Conservation (phyloP, 2,797 vertebrate genomes). For the Smutsia gigantea region DNA sequence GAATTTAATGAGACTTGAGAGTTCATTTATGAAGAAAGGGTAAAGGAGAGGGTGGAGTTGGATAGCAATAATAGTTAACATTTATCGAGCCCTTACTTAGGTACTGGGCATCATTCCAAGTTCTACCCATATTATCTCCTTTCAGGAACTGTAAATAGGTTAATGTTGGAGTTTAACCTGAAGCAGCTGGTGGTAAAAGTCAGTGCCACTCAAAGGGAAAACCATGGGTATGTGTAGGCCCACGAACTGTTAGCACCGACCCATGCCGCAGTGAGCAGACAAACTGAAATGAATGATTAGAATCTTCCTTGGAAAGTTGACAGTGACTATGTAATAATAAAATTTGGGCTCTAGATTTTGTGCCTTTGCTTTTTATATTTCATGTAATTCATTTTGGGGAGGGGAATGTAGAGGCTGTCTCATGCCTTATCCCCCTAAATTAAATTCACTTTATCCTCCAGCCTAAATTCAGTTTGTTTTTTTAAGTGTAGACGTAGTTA, state of each 20-base stretch:
- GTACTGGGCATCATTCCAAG: constrained; percentile 20
- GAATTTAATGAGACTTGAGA: constrained; percentile 43
- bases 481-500: not conserved
- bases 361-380: not conserved
- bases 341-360: not conserved
- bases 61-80: not conserved
- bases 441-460: too few species aligned
- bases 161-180: not conserved
- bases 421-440: too few species aligned
- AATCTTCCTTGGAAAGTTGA: not conserved
- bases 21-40: constrained; percentile 28
- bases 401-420: not conserved
- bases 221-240: not conserved
- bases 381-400: not conserved
- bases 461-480: not conserved
- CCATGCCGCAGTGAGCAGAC: not conserved
- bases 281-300: not conserved
- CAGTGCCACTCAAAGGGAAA: not conserved
- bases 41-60: constrained; percentile 13
- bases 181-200: not conserved
- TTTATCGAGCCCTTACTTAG: not conserved
- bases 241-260: not conserved
- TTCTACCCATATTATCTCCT: not conserved
- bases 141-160: not conserved
- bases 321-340: not conserved